A percentile compares a stretch with the other conserved stretches of the same genome.
Evolutionary conservation across 2,888 invertebrate species (phyloP).

Genomic region (Eupsilia transversa): DNA sequence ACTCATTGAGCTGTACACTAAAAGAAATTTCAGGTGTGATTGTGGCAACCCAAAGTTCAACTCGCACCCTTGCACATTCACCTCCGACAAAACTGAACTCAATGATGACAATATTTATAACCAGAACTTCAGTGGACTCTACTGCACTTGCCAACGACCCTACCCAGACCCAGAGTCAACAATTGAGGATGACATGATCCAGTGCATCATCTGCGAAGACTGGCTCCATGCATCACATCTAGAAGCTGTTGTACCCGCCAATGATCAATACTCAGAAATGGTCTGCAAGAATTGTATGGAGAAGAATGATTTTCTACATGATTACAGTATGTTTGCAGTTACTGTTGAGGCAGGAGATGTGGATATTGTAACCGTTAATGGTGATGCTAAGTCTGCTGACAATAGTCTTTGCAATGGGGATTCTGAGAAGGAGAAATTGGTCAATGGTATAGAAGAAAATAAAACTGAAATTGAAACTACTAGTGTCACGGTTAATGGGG

Average conservation of each 20-base stretch:
- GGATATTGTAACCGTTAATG: conserved; percentile 70
- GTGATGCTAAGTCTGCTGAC: conserved; percentile 51
- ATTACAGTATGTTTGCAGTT: conserved; percentile 91
- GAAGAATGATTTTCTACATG: conserved; percentile 93
- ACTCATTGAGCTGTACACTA: conserved; percentile 98
- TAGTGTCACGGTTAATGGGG: conserved; percentile 15
- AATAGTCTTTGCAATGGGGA: conserved; percentile 63
- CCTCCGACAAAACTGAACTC: conserved; percentile 90
- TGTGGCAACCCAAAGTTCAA: conserved; percentile 96
- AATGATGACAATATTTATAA: conserved; percentile 96
- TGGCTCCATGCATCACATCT: conserved; percentile 98
- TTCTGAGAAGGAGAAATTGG: conserved; percentile 39
- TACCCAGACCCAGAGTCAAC: conserved; percentile 98
- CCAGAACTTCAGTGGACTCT: conserved; percentile 98
- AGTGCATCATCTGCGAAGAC: conserved; percentile 99
- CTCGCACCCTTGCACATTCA: conserved; percentile 92
- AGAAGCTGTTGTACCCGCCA: conserved; percentile 90
- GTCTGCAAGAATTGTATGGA: conserved; percentile 95
- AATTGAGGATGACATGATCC: conserved; percentile 97
- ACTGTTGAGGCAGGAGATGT: conserved; percentile 76
- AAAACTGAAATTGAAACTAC: conserved; percentile 6
- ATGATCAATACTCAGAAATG: conserved; percentile 94
- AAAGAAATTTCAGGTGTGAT: conserved; percentile 98
- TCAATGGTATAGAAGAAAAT: conserved; percentile 33
- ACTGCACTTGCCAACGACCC: conserved; percentile 97